Conservation (phyloP, 2,888 invertebrate species). For the Antheraea yamamai region DNA sequence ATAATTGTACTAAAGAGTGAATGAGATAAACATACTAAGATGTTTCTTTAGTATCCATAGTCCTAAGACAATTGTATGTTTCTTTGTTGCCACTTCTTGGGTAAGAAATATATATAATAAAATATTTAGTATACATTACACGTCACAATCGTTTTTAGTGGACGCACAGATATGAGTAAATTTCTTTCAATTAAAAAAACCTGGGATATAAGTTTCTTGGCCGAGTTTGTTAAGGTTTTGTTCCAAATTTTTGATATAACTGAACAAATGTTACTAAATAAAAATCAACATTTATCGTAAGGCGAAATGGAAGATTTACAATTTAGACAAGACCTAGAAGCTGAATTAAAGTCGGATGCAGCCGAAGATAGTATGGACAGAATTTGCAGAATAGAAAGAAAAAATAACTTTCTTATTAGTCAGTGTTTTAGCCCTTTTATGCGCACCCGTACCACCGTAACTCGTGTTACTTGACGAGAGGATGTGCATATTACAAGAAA, state of each 20-base stretch:
- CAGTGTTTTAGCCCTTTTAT: conserved; percentile 5
- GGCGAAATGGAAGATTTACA: background rate
- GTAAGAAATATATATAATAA: no score
- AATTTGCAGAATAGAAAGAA: background rate
- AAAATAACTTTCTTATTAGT: background rate
- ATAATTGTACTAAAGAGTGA: background rate
- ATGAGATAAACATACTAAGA: background rate
- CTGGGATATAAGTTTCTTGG: background rate
- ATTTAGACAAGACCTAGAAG: background rate
- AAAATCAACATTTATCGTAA: background rate
- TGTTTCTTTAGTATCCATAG: no score
- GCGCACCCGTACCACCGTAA: background rate
- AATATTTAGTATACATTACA: no score
- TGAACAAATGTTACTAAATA: background rate
- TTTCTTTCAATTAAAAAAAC: no score
- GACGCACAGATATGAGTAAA: no score
- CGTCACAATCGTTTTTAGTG: no score
- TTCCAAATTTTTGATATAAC: background rate
- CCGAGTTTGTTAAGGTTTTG: background rate
- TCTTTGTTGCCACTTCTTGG: no score
- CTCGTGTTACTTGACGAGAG: conserved; percentile 12
- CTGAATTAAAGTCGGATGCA: background rate
- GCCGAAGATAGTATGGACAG: background rate
- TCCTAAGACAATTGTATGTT: no score
- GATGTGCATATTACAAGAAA: conserved; percentile 18